Base-by-base conservation (phyloP, 2,113 vertebrate genomes). In the Muntiacus reevesi region DNA sequence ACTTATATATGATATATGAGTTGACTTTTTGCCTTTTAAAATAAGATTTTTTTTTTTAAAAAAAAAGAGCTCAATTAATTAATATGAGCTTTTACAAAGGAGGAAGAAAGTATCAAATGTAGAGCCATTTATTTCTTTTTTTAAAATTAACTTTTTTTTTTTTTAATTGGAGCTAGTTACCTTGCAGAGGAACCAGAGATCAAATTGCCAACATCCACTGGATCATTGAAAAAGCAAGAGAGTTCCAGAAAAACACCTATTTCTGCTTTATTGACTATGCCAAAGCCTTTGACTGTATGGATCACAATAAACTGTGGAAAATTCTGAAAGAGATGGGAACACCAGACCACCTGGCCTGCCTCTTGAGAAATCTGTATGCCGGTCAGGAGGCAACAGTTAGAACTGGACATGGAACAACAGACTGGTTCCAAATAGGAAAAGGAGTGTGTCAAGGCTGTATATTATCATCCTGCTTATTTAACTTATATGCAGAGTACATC, bases 181-280 rank as follows among this genome's bases (percentile, higher is more conserved):
- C 13, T 50, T 50, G 62, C 7, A 67, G 62, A 67, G 33, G 33
- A n/a, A 67, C 62, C 16, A 67, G 62, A 67, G 16, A n/a, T 67
- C 62, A n/a, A n/a, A 64, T 64, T n/a, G 15, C 0, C 30, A n/a
- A 17, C 30, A 17, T n/a, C 62, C 0, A 0, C 62, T 64, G 62
- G 30, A 64, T n/a, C 62, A 64, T 64, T 7, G 33, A 16, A 64
- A 64, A 64, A 64, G 30, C 30, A n/a, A 64, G 4, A 64, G 15
- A 64, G 16, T 64, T 64, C 33, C 33, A 64, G 15, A 64, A 64
- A 64, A 64, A 9, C 33, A 64, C 9, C 62, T 64, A 19, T 64
- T 64, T 64, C 62, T n/a, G 33, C 62, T 64, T 50, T 50, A 50
- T 50, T n/a, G 62, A 17, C 30, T 64, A 64, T 19, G 33, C 33